Evolutionary conservation across 2,113 vertebrate genomes (phyloP).

Genomic region (Rhizomys pruinosus): DNA sequence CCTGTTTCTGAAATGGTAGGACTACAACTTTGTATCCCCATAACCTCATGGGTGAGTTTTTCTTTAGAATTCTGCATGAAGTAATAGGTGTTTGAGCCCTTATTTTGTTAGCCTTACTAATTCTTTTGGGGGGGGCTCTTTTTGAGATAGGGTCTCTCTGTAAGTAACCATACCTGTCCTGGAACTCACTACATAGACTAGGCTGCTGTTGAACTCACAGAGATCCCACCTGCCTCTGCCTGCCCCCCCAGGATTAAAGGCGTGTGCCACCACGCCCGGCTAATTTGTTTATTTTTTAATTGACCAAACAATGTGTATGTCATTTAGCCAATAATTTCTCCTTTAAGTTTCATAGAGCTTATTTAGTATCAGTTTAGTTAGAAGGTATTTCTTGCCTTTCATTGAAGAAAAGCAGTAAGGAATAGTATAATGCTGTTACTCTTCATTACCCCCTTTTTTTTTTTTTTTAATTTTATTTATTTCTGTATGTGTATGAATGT

Average conservation of each 20-base stretch:
- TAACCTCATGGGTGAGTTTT: neutral
- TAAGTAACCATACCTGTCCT: too few species aligned
- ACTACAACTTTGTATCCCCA: neutral
- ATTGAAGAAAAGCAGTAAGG: slow-evolving; percentile 23
- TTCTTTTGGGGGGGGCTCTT: too few species aligned
- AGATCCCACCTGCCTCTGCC: too few species aligned
- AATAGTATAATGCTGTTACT: neutral
- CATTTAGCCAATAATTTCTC: slow-evolving; percentile 16
- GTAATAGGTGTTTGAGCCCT: neutral
- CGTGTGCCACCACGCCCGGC: too few species aligned
- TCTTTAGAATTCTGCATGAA: slow-evolving; percentile 35
- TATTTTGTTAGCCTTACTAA: neutral
- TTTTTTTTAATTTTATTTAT: too few species aligned
- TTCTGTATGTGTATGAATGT: too few species aligned
- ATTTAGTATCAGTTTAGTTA: slow-evolving; percentile 46
- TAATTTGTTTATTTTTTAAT: neutral
- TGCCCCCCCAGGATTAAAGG: too few species aligned
- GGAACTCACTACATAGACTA: too few species aligned
- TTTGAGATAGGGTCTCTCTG: too few species aligned
- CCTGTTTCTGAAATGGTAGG: neutral
- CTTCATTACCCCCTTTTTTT: slow-evolving; percentile 45
- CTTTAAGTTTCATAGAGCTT: slow-evolving; percentile 25
- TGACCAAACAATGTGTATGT: neutral
- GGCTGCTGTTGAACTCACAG: too few species aligned
- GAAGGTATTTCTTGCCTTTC: slow-evolving; percentile 12